Evolutionary conservation across 2,888 invertebrate species (phyloP), one percentile per base, ranked within the genome.

Genomic region (Catocala fraxini): DNA sequence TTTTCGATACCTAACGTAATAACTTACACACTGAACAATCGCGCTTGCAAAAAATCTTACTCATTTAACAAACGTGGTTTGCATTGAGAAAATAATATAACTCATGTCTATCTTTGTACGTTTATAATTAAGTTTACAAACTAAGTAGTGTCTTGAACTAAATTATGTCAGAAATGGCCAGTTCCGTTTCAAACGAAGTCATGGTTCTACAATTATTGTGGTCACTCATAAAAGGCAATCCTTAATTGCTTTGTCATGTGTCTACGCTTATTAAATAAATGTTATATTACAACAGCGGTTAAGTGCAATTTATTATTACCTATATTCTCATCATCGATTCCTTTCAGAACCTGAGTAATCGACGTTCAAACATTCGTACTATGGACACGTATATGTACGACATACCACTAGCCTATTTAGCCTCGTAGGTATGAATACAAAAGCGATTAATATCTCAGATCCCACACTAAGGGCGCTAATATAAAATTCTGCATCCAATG

Each of bases 401-500:
- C 75, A 80, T 80, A 75, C 70, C 71, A 70, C 64, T 77, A 74
- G 71, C 77, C 80, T 73, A 80, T 74, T 73, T 77, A 73, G 56
- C 68, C 47, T 53, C 60, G 59, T 62, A 71, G 52, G 65, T 61
- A 73, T 78, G 76, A 75, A 81, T 80, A 70, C 71, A 77, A 77
- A 77, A 75, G 60, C 72, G 77, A 84, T 84, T 81, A 77, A 75
- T 77, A 77, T 78, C 79, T 58, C 63, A 66, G 70, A 75, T 85
- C 83, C 78, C 84, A 87, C 83, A 87, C 80, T 83, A 83, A 86
- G 83, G 87, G 86, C 80, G 71, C 82, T 84, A 80, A 86, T 87
- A 88, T 84, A 81, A 86, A 85, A 92, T 90, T 89, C 88, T 79
- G 79, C 84, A 88, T 89, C 88, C 81, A 86, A 85, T 74, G 75